Conservation (phyloP, 2,888 invertebrate species). For the Colletes collaris region DNA sequence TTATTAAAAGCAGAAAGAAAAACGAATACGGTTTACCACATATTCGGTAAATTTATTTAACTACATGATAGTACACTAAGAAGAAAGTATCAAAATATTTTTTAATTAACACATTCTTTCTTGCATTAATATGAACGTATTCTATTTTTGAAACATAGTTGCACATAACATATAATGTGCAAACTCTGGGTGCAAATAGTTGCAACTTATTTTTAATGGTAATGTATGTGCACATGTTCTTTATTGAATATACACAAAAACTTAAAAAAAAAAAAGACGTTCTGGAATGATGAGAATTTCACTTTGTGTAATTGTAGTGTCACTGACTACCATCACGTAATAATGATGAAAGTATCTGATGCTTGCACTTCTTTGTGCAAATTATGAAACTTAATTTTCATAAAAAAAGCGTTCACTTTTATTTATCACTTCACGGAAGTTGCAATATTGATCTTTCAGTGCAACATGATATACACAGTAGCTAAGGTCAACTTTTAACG, state of each 20-base stretch:
- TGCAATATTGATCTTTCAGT: conserved; percentile 24
- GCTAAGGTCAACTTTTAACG: background rate
- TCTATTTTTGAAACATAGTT: too few relatives aligned
- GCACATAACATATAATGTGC: too few relatives aligned
- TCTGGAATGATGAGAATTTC: background rate
- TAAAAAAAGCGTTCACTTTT: conserved; percentile 6
- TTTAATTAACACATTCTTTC: background rate
- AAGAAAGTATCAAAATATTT: background rate
- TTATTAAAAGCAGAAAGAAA: conserved; percentile 24
- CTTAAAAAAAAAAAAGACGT: background rate
- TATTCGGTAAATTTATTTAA: conserved; percentile 1
- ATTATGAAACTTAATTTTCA: background rate
- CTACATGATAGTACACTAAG: background rate
- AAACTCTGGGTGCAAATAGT: too few relatives aligned
- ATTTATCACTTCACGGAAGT: conserved; percentile 21
- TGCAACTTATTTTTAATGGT: too few relatives aligned
- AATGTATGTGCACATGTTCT: conserved; percentile 2
- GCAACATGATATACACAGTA: background rate
- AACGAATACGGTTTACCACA: background rate
- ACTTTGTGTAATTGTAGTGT: background rate
- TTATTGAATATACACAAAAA: background rate
- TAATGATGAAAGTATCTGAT: background rate
- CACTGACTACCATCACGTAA: background rate
- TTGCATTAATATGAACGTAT: too few relatives aligned
- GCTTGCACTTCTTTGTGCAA: background rate